Evolutionary conservation across 2,113 vertebrate species (phyloP).

Genomic region (Cettia cetti): DNA sequence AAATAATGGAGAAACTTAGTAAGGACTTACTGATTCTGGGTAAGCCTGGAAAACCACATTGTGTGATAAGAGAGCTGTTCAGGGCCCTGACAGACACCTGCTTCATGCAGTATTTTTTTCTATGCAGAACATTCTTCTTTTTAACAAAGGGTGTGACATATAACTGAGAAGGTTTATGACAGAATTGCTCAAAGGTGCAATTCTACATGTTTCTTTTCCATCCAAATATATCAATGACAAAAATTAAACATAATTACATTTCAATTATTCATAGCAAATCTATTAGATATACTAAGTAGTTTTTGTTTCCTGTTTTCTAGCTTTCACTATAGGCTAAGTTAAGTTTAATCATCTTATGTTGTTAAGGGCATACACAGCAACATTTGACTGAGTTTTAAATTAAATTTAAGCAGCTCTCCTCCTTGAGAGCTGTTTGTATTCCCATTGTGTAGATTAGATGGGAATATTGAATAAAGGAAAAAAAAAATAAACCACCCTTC

Average conservation of each 20-base stretch:
- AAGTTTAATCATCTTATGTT: not conserved
- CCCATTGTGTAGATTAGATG: not conserved
- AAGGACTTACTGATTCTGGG: not conserved
- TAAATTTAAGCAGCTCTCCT: not conserved
- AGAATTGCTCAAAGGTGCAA: not conserved
- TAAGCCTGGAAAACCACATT: not conserved
- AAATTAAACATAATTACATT: not conserved
- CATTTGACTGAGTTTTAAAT: not conserved
- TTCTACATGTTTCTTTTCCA: not conserved
- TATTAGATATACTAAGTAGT: not conserved
- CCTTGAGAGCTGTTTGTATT: not conserved
- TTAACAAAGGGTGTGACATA: not conserved
- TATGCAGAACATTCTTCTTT: not conserved
- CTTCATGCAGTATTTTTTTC: not conserved
- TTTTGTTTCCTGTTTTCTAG: not conserved
- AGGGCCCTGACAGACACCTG: not conserved
- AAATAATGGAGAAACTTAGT: not conserved
- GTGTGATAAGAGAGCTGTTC: not conserved
- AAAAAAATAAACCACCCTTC: not conserved
- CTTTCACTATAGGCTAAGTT: not conserved
- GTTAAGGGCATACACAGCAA: not conserved
- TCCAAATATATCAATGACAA: not conserved
- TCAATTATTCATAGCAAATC: not conserved
- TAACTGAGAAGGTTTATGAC: not conserved
- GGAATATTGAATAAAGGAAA: not conserved